phyloP scores from a whole-genome alignment of 2,113 vertebrate genomes.

The Dinomys branickii region DNA sequence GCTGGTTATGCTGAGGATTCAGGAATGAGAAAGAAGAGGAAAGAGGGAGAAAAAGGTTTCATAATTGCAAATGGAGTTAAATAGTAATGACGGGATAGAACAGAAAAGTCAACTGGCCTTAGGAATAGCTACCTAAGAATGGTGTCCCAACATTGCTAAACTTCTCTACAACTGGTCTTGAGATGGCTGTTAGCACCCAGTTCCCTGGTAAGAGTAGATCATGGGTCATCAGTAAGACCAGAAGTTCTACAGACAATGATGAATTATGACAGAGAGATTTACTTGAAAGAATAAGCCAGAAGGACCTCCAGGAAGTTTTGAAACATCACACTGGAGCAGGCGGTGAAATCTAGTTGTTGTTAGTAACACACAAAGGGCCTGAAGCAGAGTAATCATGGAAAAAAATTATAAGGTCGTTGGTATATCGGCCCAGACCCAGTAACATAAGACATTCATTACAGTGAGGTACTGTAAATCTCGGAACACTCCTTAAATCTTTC shows the following conservation, averaged over 20 bases:
- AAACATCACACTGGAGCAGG: constrained; percentile 35
- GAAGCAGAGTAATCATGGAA: constrained; percentile 27
- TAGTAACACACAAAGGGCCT: constrained; percentile 30
- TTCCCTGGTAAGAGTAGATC: background rate
- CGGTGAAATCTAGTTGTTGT: constrained; percentile 31
- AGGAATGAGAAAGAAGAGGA: background rate
- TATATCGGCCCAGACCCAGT: constrained; percentile 29
- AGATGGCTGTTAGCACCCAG: background rate
- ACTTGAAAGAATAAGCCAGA: constrained; percentile 60
- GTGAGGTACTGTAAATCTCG: constrained; percentile 48
- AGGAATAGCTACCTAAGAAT: background rate
- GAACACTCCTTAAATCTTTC: constrained; percentile 59
- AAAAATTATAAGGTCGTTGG: constrained; percentile 61
- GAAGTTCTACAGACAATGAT: constrained; percentile 60
- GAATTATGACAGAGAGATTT: constrained; percentile 51
- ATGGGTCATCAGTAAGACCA: constrained; percentile 52
- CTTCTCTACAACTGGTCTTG: background rate
- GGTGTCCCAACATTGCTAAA: background rate
- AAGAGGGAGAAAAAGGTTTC: background rate
- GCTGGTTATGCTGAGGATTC: background rate
- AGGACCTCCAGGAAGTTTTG: constrained; percentile 68
- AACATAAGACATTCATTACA: constrained; percentile 67
- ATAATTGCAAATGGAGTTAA: constrained; percentile 2
- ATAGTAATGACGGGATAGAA: background rate
- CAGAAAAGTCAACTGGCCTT: background rate